phyloP scores from a whole-genome alignment of 2,113 vertebrate species.

The Oxygymnocypris stewartii region DNA sequence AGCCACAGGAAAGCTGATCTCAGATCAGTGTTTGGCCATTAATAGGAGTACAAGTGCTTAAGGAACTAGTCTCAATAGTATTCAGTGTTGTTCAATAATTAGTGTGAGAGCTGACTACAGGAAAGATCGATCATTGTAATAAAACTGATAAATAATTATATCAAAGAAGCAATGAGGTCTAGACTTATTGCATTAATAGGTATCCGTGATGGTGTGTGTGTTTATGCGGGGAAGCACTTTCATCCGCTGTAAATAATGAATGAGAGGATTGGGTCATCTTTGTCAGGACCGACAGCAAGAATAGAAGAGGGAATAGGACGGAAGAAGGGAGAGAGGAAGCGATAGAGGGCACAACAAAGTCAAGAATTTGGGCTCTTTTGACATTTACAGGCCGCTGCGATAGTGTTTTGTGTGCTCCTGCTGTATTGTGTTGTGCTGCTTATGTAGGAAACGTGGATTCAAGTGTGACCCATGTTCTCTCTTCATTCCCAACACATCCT shows the following conservation, averaged over 20 bases:
- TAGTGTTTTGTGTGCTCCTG: background rate
- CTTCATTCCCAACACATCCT: background rate
- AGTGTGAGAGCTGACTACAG: background rate
- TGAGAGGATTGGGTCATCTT: conserved; percentile 31
- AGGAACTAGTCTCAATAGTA: background rate
- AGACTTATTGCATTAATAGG: background rate
- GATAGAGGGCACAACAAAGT: conserved; percentile 8
- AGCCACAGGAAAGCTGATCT: too few relatives aligned
- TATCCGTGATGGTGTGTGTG: conserved; percentile 4
- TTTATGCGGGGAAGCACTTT: background rate
- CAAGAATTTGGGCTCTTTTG: background rate
- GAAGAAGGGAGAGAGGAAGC: background rate
- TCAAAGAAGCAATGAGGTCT: background rate
- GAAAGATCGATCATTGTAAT: background rate
- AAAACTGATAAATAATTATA: background rate
- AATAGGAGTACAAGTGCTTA: background rate
- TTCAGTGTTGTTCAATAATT: background rate
- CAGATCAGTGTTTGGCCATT: too few relatives aligned
- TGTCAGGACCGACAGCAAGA: background rate
- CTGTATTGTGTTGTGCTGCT: background rate
- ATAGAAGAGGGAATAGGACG: background rate
- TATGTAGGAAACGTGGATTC: background rate
- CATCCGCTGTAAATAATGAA: conserved; percentile 30
- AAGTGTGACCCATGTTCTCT: background rate
- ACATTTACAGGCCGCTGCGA: background rate